Conservation (phyloP, 2,113 vertebrate genomes). For the Cariama cristata region DNA sequence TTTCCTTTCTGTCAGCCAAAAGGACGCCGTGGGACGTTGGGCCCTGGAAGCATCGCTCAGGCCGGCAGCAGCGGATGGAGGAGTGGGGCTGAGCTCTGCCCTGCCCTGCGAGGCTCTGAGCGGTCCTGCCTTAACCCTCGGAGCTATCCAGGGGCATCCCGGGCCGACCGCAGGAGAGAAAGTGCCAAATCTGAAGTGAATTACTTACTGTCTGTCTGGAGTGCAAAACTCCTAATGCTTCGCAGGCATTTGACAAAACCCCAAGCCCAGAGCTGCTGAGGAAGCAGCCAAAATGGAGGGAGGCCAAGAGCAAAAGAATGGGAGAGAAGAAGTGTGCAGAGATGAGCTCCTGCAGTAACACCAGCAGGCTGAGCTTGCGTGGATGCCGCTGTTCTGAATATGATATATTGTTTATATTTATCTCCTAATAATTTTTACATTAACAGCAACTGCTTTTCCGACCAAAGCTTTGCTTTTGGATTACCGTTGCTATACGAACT, state of each 20-base stretch:
- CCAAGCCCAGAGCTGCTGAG: background rate
- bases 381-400: background rate
- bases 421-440: background rate
- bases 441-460: background rate
- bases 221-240: background rate
- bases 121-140: rapidly evolving
- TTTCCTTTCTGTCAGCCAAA: background rate
- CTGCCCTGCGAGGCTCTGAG: background rate
- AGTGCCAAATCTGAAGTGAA: background rate
- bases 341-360: background rate
- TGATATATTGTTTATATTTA: background rate
- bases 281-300: background rate
- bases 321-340: background rate
- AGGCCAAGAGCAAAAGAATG: background rate
- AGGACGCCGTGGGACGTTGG: rapidly evolving
- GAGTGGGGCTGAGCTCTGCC: background rate
- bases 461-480: background rate
- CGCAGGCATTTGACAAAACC: background rate
- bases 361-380: background rate
- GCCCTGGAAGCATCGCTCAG: background rate
- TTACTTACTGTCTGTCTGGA: background rate
- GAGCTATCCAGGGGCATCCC: background rate
- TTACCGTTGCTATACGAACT: background rate
- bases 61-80: background rate
- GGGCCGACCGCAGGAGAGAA: background rate